Percentiles rank a stretch among this genome's conserved stretches.
Conservation (phyloP, 2,888 invertebrate species). For the Odontomyia ornata region DNA sequence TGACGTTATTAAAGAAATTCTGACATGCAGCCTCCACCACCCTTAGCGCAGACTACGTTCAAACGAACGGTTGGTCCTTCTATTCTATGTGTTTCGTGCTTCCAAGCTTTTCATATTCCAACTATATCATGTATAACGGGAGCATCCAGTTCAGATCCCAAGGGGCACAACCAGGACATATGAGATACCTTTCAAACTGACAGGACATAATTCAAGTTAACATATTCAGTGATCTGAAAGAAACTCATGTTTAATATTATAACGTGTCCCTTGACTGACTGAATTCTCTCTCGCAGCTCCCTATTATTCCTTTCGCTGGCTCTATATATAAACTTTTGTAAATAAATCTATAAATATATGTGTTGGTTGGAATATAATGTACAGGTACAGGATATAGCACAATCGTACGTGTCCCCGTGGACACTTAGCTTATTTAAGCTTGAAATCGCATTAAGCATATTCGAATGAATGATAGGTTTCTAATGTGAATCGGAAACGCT, state of each 20-base stretch:
- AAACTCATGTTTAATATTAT: constrained; percentile 44
- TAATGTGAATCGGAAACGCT: constrained; percentile 34
- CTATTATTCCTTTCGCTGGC: background rate
- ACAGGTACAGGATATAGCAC: background rate
- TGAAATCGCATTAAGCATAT: constrained; percentile 29
- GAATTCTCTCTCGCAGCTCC: background rate
- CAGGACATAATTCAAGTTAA: constrained; percentile 41
- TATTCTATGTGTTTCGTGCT: background rate
- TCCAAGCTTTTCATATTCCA: background rate
- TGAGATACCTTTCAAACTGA: constrained; percentile 35
- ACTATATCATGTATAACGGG: background rate
- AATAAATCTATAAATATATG: too few relatives aligned
- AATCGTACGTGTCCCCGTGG: background rate
- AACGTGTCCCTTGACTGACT: constrained; percentile 23
- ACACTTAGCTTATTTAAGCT: constrained; percentile 17
- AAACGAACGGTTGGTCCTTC: too few relatives aligned
- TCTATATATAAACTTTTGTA: too few relatives aligned
- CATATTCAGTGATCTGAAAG: constrained; percentile 42
- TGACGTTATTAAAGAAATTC: constrained; percentile 40
- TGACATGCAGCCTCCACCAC: constrained; percentile 32
- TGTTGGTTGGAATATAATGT: background rate
- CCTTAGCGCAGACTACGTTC: background rate
- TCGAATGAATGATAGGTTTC: constrained; percentile 30
- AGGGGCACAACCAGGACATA: constrained; percentile 28
- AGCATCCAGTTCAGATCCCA: constrained; percentile 10